Evolutionary conservation across 2,888 invertebrate species (phyloP), one percentile per base, ranked within the genome.

Genomic region (Trimorus sp.): DNA sequence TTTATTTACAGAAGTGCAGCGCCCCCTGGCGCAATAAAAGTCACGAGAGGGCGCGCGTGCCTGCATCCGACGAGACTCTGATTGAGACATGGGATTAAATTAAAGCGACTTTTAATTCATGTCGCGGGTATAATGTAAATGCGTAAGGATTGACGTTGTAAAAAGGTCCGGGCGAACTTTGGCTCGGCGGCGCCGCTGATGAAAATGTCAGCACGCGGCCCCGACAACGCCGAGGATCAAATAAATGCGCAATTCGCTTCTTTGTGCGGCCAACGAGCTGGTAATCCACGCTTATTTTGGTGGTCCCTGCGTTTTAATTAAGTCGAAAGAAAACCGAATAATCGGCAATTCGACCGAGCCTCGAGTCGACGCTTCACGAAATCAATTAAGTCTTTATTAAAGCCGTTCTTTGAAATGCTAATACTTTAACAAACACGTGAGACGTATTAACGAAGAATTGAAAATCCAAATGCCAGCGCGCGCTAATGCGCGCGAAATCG

Each of bases 381-480:
- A 90, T 91, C 91, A 90, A 91, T 91, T 91, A 90, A 90, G 89
- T 84, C 88, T 91, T 91, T 89, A 91, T 91, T 90, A 90, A 90
- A 90, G 88, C 89, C 88, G 88, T 89, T 90, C 91, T 91, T 91
- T 91, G 91, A 91, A 89, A 91, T 91, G 91, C 89, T 91, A 91
- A 91, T 91, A 89, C 89, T 83, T 89, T 88, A 89, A 89, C 90
- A 91, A 91, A 91, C 90, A 89, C 87, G 85, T 84, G 83, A 83
- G 84, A 81, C 83, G 83, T 85, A 81, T 84, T 84, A 84, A 79
- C 83, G 77, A 85, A 84, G 85, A 86, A 88, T 88, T 87, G 85
- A 87, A 86, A 89, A 88, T 88, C 87, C 83, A 79, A 82, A 79
- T 79, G 79, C 79, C 26, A 76, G 79, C 79, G 79, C 71, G 54